Conservation (phyloP, 2,797 vertebrate genomes). For the Smutsia gigantea region DNA sequence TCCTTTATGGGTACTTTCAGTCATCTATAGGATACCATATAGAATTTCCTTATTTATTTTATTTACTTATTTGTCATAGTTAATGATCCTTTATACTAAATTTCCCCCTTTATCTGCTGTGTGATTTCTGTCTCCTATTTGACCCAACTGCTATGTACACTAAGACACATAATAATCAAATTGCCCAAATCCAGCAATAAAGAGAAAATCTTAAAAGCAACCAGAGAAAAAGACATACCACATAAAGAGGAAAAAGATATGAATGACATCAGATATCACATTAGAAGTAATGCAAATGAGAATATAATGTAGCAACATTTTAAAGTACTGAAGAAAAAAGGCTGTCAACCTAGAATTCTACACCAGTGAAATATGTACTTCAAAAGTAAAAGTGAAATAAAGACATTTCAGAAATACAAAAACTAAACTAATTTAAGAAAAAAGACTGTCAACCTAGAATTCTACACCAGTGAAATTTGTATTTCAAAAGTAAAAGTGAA, state of each 20-base stretch:
- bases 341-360: too few relatives aligned
- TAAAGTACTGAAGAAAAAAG: not conserved
- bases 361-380: too few relatives aligned
- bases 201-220: not conserved
- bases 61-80: not conserved
- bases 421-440: too few relatives aligned
- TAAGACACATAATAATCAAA: not conserved
- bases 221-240: not conserved
- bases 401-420: too few relatives aligned
- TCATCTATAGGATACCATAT: not conserved
- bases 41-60: not conserved
- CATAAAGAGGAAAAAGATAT: not conserved
- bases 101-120: not conserved
- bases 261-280: not conserved
- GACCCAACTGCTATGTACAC: not conserved
- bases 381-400: too few relatives aligned
- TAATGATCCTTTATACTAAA: not conserved
- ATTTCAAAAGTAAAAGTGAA: not conserved
- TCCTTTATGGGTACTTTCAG: not conserved
- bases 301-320: not conserved
- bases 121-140: not conserved
- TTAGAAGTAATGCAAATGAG: not conserved
- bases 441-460: not conserved
- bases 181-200: not conserved
- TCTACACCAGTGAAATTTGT: not conserved